Evolutionary conservation across 2,797 vertebrate species (phyloP).

Genomic region (Lagodon rhomboides): DNA sequence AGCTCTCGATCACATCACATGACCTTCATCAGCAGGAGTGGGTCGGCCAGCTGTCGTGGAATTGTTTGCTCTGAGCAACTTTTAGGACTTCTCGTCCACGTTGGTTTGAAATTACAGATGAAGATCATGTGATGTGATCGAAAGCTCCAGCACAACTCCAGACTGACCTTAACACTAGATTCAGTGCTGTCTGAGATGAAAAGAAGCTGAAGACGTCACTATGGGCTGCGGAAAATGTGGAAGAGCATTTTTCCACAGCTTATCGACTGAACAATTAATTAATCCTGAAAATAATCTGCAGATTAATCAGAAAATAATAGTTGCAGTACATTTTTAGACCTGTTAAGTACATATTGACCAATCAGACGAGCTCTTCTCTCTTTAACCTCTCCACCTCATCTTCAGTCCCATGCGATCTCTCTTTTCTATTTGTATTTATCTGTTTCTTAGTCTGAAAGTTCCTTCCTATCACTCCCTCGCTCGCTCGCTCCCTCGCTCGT

Average conservation of each 20-base stretch:
- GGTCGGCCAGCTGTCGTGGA: too few species aligned
- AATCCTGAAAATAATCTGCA: too few species aligned
- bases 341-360: background rate
- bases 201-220: background rate
- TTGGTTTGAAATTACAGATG: background rate
- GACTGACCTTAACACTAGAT: background rate
- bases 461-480: conserved; percentile 38
- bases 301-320: too few species aligned
- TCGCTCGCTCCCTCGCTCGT: conserved; percentile 22
- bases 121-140: background rate
- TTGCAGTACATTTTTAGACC: background rate
- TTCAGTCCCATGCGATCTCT: background rate
- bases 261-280: too few species aligned
- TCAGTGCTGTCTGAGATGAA: background rate
- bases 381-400: background rate
- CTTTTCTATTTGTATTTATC: conserved; percentile 18
- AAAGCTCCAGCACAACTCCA: background rate
- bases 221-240: too few species aligned
- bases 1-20: background rate
- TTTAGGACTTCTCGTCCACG: background rate
- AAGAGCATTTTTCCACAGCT: too few species aligned
- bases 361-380: background rate
- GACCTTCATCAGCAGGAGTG: background rate
- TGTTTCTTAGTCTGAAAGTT: conserved; percentile 11
- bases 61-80: background rate